These are phyloP conservation scores for Danio aesculapii DNA, from an alignment of 2,797 vertebrate genomes.

Conservation along the genomic window DNA sequence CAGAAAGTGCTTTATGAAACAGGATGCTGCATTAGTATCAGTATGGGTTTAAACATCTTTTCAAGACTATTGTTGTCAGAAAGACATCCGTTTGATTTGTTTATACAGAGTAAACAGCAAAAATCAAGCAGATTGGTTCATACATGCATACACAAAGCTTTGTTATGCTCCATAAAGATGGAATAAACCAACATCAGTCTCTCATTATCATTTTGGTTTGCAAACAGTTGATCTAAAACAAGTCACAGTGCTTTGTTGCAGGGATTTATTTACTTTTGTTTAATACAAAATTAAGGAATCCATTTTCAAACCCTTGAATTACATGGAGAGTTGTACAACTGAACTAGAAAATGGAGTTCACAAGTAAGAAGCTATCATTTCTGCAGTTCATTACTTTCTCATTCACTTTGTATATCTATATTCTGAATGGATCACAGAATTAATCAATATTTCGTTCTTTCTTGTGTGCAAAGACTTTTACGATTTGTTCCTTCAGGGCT, in stretches of 20 bases:
- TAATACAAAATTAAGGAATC: neutral
- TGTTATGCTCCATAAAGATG: neutral
- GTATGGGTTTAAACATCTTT: no score
- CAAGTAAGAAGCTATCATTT: neutral
- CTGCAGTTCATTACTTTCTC: neutral
- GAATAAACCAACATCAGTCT: neutral
- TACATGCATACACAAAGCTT: neutral
- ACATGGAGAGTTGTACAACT: neutral
- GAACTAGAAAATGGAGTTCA: neutral
- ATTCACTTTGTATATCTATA: neutral
- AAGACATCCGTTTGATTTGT: neutral
- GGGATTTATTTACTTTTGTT: no score
- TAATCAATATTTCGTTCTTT: neutral
- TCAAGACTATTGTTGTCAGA: neutral
- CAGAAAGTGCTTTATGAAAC: slow-evolving; percentile 1
- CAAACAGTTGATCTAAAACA: neutral
- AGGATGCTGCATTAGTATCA: neutral
- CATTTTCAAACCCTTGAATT: neutral
- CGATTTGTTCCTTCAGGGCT: neutral
- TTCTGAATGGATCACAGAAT: neutral
- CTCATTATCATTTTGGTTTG: neutral
- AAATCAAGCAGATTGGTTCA: no score
- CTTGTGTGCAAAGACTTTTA: neutral
- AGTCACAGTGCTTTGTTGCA: neutral
- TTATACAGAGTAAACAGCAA: neutral